A percentile compares a stretch with the other conserved stretches of the same genome.
Conservation (phyloP, 2,797 vertebrate species). For the Stomatorhinus walkeri region DNA sequence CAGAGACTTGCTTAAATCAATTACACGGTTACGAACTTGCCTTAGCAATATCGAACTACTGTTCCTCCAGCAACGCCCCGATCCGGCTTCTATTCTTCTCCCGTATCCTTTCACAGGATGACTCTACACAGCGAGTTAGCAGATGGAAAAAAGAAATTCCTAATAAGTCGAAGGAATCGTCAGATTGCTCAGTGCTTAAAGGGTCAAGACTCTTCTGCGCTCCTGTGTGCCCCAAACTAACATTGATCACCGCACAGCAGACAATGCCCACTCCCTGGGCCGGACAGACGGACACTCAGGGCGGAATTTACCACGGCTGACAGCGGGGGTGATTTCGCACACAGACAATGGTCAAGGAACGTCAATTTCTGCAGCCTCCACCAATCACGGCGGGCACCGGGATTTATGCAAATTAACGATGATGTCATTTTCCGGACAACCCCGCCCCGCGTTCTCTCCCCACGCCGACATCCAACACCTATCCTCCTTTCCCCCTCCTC, state of each 20-base stretch:
- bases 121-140: background rate
- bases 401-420: conserved; percentile 65
- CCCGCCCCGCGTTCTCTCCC: conserved; percentile 34
- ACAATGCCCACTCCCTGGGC: conserved; percentile 32
- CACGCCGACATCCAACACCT: conserved; percentile 13
- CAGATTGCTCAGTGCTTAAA: background rate
- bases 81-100: conserved; percentile 7
- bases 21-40: background rate
- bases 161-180: background rate
- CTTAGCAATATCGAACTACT: background rate
- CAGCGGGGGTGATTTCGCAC: conserved; percentile 54
- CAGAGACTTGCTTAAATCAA: background rate
- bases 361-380: conserved; percentile 45
- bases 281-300: conserved; percentile 47
- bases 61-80: conserved; percentile 59
- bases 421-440: conserved; percentile 65
- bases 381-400: conserved; percentile 52
- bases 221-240: background rate
- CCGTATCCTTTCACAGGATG: conserved; percentile 5
- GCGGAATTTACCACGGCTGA: conserved; percentile 39
- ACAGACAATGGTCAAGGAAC: conserved; percentile 52
- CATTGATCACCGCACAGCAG: conserved; percentile 35
- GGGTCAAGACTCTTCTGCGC: background rate
- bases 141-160: background rate
- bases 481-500: conserved; percentile 31